Base-by-base conservation (phyloP, 1,140 invertebrate species). In the Drosophila littoralis region DNA sequence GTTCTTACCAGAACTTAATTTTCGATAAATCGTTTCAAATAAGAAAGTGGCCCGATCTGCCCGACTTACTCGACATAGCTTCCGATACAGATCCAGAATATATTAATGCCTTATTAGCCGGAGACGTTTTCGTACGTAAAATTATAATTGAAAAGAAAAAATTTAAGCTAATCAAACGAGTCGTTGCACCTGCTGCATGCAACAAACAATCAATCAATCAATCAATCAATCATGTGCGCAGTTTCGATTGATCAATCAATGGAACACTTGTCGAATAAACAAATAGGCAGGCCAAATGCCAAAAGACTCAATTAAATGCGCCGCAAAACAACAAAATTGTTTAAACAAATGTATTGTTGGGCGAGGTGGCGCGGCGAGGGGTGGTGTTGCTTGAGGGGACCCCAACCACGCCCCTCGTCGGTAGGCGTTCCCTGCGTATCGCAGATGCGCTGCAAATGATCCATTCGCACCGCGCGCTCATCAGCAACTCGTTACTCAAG, bases 201-300 rank as follows among this genome's bases (percentile, higher is more conserved):
- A 51, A 43, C 57, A 43, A n/a, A n/a, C n/a, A n/a, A 68, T 51
- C 36, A 33, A 17, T 28, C 22, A 28, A 28, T 28, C 22, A 28
- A 28, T 28, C 22, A 28, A 5, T 28, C 22, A 28, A 5, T 28
- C 22, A 28, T 28, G 13, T 63, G 15, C 6, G 33, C 10, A n/a
- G 28, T 45, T 64, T 58, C 12, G n/a, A 72, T 77, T 79, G 58
- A 65, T 81, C 74, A 55, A 51, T 75, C 67, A 81, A 54, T 64
- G 46, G 40, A 12, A 45, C 35, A 10, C 33, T 55, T 59, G 64
- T 50, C 48, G 48, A 59, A 60, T 32, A 72, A 57, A 68, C 46
- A 73, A 73, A 60, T 40, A 59, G 54, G 10, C 32, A 67, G 65
- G 42, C 9, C 40, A 66, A 66, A 51, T 54, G 32, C 50, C 50